These are phyloP conservation scores for Phainopepla nitens DNA, from an alignment of 2,113 vertebrate species.

Conservation along the genomic window DNA sequence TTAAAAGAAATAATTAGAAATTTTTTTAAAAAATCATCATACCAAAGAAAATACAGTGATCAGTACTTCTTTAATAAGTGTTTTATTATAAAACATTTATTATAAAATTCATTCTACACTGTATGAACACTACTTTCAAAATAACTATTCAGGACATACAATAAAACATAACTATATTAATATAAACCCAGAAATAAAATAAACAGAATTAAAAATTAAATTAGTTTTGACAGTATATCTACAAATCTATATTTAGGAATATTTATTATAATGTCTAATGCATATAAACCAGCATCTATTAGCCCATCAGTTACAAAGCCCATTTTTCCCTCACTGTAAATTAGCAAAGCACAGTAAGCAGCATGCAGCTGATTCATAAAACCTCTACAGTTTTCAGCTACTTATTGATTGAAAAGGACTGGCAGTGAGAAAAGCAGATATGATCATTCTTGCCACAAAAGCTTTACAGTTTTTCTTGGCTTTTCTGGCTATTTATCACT, in stretches of 20 bases:
- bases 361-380: neutral
- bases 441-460: neutral
- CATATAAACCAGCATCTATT: neutral
- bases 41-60: neutral
- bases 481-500: neutral
- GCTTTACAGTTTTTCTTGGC: too few species aligned
- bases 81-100: neutral
- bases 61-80: neutral
- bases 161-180: neutral
- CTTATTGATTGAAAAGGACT: neutral
- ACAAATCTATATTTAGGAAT: neutral
- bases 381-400: neutral
- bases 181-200: neutral
- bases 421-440: neutral
- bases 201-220: neutral
- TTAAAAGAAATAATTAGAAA: neutral
- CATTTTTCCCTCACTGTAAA: neutral
- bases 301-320: neutral
- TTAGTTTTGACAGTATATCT: neutral
- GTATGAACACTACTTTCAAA: neutral
- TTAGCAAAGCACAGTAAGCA: neutral
- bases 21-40: neutral
- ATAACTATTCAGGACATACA: neutral
- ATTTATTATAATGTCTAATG: neutral
- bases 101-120: neutral